Evolutionary conservation across 2,888 invertebrate species (phyloP), one percentile per base, ranked within the genome.

Genomic region (Pachydiplax longipennis): DNA sequence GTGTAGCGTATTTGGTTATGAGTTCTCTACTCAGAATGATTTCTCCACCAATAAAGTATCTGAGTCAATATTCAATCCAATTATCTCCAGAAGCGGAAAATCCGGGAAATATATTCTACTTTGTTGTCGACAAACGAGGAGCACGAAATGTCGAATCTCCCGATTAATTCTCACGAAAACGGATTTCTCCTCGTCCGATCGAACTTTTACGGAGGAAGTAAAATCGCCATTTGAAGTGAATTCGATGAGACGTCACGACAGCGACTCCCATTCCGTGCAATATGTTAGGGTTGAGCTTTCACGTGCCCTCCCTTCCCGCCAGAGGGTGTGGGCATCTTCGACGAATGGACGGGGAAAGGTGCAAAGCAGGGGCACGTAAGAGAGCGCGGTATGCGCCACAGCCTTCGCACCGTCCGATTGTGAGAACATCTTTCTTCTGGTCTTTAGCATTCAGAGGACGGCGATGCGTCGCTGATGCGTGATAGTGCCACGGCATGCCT

Each of bases 241-340:
- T 31, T 40, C 81, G 40, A 81, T 81, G 81, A 81, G 37, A 81
- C 61, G 61, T 87, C 61, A 61, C 87, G 87, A 87, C 2, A 18
- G 13, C 22, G 61, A 35, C 12, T 58, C 58, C 87, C 87, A 37
- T 37, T 37, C 22, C 87, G 37, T 37, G 61, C 58, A 87, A 87
- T 61, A 65, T 35, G 65, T 31, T n/a, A 31, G 65, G 87, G 87
- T 65, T 87, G 87, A 87, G 87, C 87, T 87, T 87, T 87, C 87
- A 61, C 87, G 65, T 58, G 4, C 44, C n/a, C 12, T 48, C 48
- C n/a, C n/a, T 22, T 22, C 40, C 10, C 18, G 15, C 37, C 61
- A 2, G 25, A 73, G 73, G 40, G 82, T 48, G 82, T 82, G 81
- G 81, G 81, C 81, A 44, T 5, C 18, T n/a, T 61, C 81, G 18